Conservation (phyloP, 2,113 vertebrate species). For the Potamarius usumacintae region DNA sequence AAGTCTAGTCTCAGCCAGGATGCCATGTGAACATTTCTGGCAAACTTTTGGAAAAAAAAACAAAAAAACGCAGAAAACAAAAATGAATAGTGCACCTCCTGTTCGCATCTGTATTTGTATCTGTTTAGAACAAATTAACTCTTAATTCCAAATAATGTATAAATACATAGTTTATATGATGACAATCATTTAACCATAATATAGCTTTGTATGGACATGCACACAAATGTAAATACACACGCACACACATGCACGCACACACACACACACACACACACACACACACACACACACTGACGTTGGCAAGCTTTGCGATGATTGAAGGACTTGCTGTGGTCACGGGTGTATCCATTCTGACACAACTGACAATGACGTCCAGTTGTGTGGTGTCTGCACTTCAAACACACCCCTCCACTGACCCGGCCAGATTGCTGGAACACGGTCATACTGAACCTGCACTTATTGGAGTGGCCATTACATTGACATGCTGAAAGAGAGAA, state of each 20-base stretch:
- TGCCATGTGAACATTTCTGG: not conserved
- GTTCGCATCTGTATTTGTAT: not conserved
- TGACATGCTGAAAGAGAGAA: constrained; percentile 75
- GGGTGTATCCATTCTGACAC: constrained; percentile 83
- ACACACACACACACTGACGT: constrained; percentile 71
- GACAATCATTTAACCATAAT: not conserved
- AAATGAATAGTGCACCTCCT: not conserved
- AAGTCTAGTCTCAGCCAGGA: not conserved
- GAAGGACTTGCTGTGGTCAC: constrained; percentile 76
- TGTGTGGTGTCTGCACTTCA: constrained; percentile 86
- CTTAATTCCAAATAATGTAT: not conserved
- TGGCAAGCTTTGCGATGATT: constrained; percentile 83
- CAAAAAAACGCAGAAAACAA: not conserved
- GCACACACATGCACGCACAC: constrained; percentile 57
- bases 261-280: constrained; percentile 54
- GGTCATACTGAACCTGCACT: constrained; percentile 87
- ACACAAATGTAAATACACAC: constrained; percentile 13
- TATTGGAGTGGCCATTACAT: constrained; percentile 83
- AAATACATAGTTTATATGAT: not conserved
- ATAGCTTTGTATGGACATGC: not conserved
- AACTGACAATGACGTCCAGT: constrained; percentile 87
- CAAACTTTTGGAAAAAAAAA: not conserved
- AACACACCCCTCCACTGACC: constrained; percentile 83
- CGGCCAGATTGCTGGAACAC: constrained; percentile 85
- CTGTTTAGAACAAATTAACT: not conserved